Base-by-base conservation (phyloP, 2,797 vertebrate species). In the Coreius guichenoti region DNA sequence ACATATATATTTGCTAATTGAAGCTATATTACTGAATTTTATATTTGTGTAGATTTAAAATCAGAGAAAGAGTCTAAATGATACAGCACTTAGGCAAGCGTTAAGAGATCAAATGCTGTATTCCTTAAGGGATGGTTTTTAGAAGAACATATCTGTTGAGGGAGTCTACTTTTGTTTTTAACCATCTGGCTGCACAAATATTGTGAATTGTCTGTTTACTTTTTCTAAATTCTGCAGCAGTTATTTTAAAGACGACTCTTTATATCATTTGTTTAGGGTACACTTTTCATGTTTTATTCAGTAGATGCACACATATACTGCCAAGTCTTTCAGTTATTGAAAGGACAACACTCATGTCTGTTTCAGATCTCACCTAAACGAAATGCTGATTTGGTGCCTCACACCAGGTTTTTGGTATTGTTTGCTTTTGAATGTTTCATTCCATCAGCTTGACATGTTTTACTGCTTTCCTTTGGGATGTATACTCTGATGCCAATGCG, bases 21-120 rank as follows among this genome's bases (percentile, higher is more conserved):
- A 68, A 67, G 70, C 80, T 63, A 76, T 67, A 36, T 79, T 84
- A 63, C 76, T 75, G 36, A 85, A 75, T 81, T 88, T 82, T 89
- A 83, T 86, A 88, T 88, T 89, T 87, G 79, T 56, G 43, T 79
- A 77, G 82, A 56, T 63, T 78, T 83, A 12, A 79, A 85, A 84
- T 39, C 79, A 70, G 49, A 76, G 61, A 36, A 81, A 79, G n/a
- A 72, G 39, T 63, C 70, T 76, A 81, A 77, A 81, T 45, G 47
- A 79, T 67, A 74, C 68, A 75, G 75, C 51, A 69, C 72, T 26
- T 81, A 11, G 58, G 65, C 79, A 54, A 74, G 82, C 1, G 1
- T 83, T 86, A 67, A 70, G 36, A 86, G 67, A 67, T 29, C 74
- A 45, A 19, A 78, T 87, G 74, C 69, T 87, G 23, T 85, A 73